Evolutionary conservation across 2,797 vertebrate genomes (phyloP).

Genomic region (Bradypus variegatus): DNA sequence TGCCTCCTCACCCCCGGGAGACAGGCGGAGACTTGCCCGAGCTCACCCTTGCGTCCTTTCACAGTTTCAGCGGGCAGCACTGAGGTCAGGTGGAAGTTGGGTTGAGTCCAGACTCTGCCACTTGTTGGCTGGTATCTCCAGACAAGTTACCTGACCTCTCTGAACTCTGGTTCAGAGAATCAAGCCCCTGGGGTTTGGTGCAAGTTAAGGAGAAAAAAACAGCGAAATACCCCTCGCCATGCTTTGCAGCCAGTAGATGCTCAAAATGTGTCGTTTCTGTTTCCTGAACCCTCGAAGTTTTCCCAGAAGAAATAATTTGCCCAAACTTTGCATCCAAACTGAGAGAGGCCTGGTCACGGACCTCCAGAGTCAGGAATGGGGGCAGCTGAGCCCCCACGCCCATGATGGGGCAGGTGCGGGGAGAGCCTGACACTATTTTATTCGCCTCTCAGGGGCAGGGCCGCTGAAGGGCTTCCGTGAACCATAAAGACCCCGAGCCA

Average conservation of each 20-base stretch:
- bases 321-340: not conserved
- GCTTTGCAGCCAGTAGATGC: not conserved
- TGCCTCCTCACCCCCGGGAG: not conserved
- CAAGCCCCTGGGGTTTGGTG: not conserved
- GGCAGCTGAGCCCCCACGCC: not conserved
- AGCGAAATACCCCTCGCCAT: not conserved
- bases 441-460: not conserved
- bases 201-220: not conserved
- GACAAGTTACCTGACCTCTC: not conserved
- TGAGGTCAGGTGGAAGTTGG: not conserved
- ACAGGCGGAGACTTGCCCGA: not conserved
- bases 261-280: not conserved
- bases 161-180: not conserved
- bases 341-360: not conserved
- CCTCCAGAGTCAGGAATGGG: not conserved
- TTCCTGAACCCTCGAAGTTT: not conserved
- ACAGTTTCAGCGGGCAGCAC: not conserved
- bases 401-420: accelerated
- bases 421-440: accelerated
- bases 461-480: not conserved
- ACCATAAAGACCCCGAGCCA: not conserved
- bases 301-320: not conserved
- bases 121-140: not conserved
- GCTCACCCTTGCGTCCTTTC: not conserved
- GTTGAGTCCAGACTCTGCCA: not conserved